Base-by-base conservation (phyloP, 2,113 vertebrate genomes). In the Tapirus terrestris region DNA sequence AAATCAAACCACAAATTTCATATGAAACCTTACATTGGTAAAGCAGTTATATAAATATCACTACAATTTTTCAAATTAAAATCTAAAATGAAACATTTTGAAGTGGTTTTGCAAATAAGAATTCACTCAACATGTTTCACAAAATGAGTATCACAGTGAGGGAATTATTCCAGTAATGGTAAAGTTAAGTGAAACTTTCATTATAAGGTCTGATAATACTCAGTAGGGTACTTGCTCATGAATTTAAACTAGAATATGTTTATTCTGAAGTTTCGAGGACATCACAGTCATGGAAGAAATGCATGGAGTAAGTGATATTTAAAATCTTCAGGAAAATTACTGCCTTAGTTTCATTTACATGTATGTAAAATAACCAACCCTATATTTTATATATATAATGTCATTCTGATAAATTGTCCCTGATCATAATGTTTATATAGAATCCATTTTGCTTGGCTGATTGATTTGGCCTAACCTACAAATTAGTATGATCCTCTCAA, bases 11-110 rank as follows among this genome's bases (percentile, higher is more conserved):
- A 60, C 13, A 79, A 76, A 86, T 76, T 91, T 81, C 20, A 76
- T 70, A 65, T 88, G 25, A 89, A 83, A 20, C 6, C 10, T 70
- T 85, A 86, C 7, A 70, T 43, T 95, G 60, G 73, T n/a, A 75
- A 90, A 96, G 25, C 53, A 93, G 16, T 60, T 83, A 72, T 31
- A 70, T 93, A 68, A 89, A 86, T 84, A 39, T 9, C 31, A 81
- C 56, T n/a, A 87, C 14, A 63, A 14, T 51, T 94, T 91, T 77
- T 89, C 45, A 83, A 94, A 92, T 93, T 86, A 81, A 97, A 88
- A 70, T 92, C 9, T 75, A 82, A 97, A 94, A 72, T 51, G 87
- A 82, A 94, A 20, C 36, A 61, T 72, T 92, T 33, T 88, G 17
- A 97, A 85, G n/a, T 96, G 9, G 23, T 61, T 96, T 94, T 39